Evolutionary conservation across 2,113 vertebrate genomes (phyloP).

Genomic region (Glaucomys volans): DNA sequence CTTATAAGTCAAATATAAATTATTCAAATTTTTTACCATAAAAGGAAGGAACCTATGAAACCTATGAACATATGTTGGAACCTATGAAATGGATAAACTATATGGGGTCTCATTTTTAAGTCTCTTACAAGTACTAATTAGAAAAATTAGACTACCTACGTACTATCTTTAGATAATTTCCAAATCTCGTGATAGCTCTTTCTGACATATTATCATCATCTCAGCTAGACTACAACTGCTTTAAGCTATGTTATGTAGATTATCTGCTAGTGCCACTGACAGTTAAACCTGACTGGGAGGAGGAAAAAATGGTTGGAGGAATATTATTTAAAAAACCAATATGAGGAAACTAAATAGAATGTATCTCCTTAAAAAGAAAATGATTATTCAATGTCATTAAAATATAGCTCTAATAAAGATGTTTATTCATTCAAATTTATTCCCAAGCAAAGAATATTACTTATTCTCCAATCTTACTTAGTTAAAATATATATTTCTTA

Average conservation of each 20-base stretch:
- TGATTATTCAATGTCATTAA: not conserved
- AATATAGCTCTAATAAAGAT: not conserved
- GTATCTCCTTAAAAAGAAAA: not conserved
- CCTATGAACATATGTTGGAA: no score
- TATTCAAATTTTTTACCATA: not conserved
- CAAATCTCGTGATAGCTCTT: not conserved
- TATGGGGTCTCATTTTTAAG: constrained; percentile 11
- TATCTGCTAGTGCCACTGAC: not conserved
- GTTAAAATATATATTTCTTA: constrained; percentile 23
- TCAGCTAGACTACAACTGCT: not conserved
- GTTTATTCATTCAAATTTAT: not conserved
- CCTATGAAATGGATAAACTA: not conserved
- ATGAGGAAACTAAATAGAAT: constrained; percentile 14
- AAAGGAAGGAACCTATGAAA: not conserved
- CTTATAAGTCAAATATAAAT: constrained; percentile 1
- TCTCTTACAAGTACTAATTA: not conserved
- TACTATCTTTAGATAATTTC: not conserved
- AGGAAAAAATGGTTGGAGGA: not conserved
- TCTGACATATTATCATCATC: not conserved
- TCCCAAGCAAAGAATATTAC: not conserved
- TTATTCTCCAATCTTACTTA: constrained; percentile 8
- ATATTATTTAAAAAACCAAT: not conserved
- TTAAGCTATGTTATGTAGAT: not conserved
- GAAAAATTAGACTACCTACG: not conserved
- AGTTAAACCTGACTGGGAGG: not conserved